Conservation (phyloP, 1,140 invertebrate genomes). For the Centruroides sculpturatus region DNA sequence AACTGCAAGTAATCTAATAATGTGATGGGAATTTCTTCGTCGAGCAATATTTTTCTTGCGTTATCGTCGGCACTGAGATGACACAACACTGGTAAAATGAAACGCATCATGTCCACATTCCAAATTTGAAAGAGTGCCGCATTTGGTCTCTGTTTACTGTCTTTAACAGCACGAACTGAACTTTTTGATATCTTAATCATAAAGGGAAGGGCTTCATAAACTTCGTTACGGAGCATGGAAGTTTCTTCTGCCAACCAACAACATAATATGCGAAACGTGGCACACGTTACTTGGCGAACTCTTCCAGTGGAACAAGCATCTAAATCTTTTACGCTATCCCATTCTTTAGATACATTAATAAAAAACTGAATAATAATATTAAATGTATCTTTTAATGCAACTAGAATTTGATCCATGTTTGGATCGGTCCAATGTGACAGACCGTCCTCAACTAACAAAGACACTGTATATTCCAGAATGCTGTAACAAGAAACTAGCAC, state of each 20-base stretch:
- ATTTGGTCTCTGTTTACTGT: conserved; percentile 34
- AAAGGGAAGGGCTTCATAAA: conserved; percentile 43
- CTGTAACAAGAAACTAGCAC: conserved; percentile 67
- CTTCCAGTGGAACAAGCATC: conserved; percentile 17
- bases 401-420: conserved; percentile 76
- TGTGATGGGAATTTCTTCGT: conserved; percentile 31
- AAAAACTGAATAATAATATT: conserved; percentile 61
- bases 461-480: conserved; percentile 63
- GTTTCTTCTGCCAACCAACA: conserved; percentile 85
- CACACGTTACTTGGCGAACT: conserved; percentile 58
- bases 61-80: conserved; percentile 80
- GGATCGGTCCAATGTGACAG: conserved; percentile 66
- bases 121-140: conserved; percentile 39
- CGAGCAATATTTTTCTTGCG: conserved; percentile 60
- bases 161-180: conserved; percentile 33
- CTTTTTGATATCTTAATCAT: conserved; percentile 22
- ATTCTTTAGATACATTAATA: conserved; percentile 37
- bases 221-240: conserved; percentile 65
- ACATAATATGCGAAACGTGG: conserved; percentile 63
- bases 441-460: conserved; percentile 60
- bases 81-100: conserved; percentile 72
- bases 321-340: conserved; percentile 9
- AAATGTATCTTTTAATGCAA: conserved; percentile 77
- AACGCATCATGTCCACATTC: conserved; percentile 53
- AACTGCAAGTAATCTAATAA: conserved; percentile 22